A percentile compares a stretch with the other conserved stretches of the same genome.
These are phyloP conservation scores for Apodemus sylvaticus DNA, from an alignment of 2,113 vertebrate species.

Conservation along the genomic window DNA sequence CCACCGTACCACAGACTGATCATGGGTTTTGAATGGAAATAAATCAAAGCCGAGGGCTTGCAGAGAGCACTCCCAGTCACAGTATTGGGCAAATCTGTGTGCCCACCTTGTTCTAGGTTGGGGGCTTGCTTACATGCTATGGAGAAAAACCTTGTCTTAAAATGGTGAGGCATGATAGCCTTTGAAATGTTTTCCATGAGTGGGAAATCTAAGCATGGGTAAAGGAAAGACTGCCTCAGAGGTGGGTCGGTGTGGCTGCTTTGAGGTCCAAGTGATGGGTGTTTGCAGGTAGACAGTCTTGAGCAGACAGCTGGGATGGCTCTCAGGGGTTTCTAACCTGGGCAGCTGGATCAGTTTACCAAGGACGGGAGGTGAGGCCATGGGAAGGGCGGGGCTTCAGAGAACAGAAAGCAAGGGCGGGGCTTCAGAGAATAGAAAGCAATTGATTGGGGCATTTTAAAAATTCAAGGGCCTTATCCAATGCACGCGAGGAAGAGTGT, in stretches of 20 bases:
- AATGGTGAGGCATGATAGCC: neutral
- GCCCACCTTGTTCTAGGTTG: neutral
- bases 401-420: neutral
- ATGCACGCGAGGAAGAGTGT: neutral
- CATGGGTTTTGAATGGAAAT: neutral
- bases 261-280: neutral
- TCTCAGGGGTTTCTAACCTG: neutral
- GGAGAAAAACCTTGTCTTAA: neutral
- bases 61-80: neutral
- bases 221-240: neutral
- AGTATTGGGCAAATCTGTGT: neutral
- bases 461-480: neutral
- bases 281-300: neutral
- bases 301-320: neutral
- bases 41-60: neutral
- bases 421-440: too few relatives aligned
- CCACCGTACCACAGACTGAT: neutral
- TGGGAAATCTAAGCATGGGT: neutral
- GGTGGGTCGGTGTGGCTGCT: neutral
- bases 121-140: neutral
- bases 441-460: too few relatives aligned
- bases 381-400: neutral
- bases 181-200: neutral
- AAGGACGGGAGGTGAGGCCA: neutral
- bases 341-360: neutral